Evolutionary conservation across 2,113 vertebrate genomes (phyloP), one percentile per base, ranked within the genome.

Genomic region (Megaceryle torquata): DNA sequence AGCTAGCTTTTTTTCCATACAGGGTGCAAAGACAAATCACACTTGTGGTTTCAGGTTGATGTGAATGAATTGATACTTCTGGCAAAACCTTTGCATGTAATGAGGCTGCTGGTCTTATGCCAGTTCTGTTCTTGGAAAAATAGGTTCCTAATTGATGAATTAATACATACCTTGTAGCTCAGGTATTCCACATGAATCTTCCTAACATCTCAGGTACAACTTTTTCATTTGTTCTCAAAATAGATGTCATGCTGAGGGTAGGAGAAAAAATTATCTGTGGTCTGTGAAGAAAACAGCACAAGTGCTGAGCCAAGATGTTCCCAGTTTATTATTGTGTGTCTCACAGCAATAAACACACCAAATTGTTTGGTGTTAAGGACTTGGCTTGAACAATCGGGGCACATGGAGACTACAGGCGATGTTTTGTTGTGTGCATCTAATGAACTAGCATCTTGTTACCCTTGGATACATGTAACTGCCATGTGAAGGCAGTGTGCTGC

Each of bases 401-500:
- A 46, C 19, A 20, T 46, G 46, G 46, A 46, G 46, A 26, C 39
- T 16, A 39, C 51, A n/a, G 74, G 37, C 33, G 18, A 7, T 44
- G 17, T 26, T 54, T 70, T 33, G 15, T 18, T 75, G 39, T 61
- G 51, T 25, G 19, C 44, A 21, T 21, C 41, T 64, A 6, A 33
- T 28, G 21, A 68, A 33, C 0, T 0, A 29, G 5, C 13, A 22
- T 29, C 31, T 44, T 59, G 16, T 39, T 78, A 19, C 22, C 13
- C 18, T 22, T 3, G 4, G 26, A 8, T 59, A 15, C 0, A 1
- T 7, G 26, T 11, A 35, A 29, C 35, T 57, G 24, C 26, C 9
- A 1, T 8, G 31, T 35, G 72, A 39, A 46, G 68, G 25, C 2
- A 19, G 18, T 43, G 35, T 28, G 81, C 43, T 72, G 25, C 50